phyloP scores from a whole-genome alignment of 2,113 vertebrate species.

The Microtus oregoni region DNA sequence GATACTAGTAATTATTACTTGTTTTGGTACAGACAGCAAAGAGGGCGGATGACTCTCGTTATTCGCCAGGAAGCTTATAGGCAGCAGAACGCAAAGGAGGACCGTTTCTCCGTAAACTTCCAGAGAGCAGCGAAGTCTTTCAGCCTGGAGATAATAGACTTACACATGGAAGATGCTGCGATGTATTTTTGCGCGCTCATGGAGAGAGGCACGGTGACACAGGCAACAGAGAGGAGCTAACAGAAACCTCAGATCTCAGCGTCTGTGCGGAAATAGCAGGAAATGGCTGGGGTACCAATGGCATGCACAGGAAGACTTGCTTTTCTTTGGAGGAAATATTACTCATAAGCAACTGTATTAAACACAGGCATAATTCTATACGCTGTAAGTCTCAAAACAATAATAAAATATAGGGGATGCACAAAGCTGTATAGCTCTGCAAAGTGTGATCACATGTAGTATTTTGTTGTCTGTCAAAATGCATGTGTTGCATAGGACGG shows the following conservation, averaged over 20 bases:
- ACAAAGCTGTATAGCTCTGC: not conserved
- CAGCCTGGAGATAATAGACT: conserved; percentile 67
- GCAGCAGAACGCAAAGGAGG: not conserved
- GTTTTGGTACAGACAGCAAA: conserved; percentile 73
- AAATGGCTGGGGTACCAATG: not conserved
- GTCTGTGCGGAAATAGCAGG: not conserved
- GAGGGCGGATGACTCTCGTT: not conserved
- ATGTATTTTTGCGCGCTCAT: conserved; percentile 61
- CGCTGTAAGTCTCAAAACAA: not conserved
- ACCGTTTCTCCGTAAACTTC: conserved; percentile 72
- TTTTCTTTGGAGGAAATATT: not conserved
- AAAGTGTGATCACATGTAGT: not conserved
- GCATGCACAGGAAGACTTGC: not conserved
- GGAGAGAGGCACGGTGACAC: not conserved
- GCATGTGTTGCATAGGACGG: not conserved
- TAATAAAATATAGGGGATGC: not conserved
- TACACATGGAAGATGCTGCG: conserved; percentile 43
- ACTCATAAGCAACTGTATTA: not conserved
- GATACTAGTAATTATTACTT: not conserved
- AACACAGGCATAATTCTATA: not conserved
- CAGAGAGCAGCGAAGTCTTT: conserved; percentile 58
- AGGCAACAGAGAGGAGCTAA: not conserved
- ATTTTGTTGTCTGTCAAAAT: not conserved
- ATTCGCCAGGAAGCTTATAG: conserved; percentile 48
- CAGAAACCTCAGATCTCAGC: conserved; percentile 31